Base-by-base conservation (phyloP, 2,797 vertebrate species). In the Todus mexicanus region DNA sequence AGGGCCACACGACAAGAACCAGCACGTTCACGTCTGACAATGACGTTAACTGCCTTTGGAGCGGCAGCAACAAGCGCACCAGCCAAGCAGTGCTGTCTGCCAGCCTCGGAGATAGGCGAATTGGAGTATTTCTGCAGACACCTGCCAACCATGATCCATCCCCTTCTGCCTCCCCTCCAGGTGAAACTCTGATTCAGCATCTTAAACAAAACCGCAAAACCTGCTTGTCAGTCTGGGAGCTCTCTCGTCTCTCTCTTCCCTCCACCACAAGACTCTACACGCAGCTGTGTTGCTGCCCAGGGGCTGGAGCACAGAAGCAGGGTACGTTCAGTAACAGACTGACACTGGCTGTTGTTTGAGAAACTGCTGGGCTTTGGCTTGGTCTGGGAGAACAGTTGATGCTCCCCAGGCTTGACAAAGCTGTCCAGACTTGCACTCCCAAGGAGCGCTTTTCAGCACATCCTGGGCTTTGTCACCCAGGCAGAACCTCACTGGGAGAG, bases 101-200 rank as follows among this genome's bases (percentile, higher is more conserved):
- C 95, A 96, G 92, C 54, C 88, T 11, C 45, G 13, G 37, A 69
- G 93, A 94, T 80, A 84, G 83, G 86, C 38, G 54, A 88, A 77
- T 45, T 4, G 11, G 59, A 68, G 42, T 12, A 42, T 70, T 95
- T 87, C 89, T 90, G 92, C 73, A 93, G 92, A 76, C 95, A 96
- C 92, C 95, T 95, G 96, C 96, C 96, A 96, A 35, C 91, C 56
- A 4, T 48, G 84, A 94, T 83, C 94, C 85, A 83, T 72, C 87
- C 91, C 85, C 65, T 90, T 22, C 87, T 90, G 91, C 90, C 86
- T 92, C 83, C 92, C 92, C 93, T 95, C 95, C 92, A 84, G 96
- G 89, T 96, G 96, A 96, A 97, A 96, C 92, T 95, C 95, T 96
- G 96, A 96, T 96, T 97, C 96, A 97, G 96, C 95, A 96, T 56